These are phyloP conservation scores for Octodon degus DNA, from an alignment of 2,113 vertebrate genomes.

Conservation along the genomic window DNA sequence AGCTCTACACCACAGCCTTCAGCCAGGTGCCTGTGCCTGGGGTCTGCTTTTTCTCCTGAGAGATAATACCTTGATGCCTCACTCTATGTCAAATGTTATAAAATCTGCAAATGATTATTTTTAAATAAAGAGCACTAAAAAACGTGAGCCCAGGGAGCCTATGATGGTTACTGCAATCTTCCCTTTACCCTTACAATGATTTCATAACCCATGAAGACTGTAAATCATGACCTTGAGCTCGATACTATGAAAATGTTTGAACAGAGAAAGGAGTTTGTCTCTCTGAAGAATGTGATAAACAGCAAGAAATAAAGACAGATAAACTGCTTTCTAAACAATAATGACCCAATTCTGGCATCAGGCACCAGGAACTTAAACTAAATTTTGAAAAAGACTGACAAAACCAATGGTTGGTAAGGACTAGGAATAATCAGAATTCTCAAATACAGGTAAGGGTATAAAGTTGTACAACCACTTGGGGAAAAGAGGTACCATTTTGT, in stretches of 20 bases:
- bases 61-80: not conserved
- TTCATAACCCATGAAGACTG: not conserved
- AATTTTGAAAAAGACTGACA: not conserved
- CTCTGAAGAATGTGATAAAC: not conserved
- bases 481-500: not conserved
- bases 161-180: not conserved
- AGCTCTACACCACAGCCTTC: not conserved
- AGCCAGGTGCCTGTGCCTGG: conserved; percentile 21
- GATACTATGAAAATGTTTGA: not conserved
- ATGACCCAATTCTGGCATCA: not conserved
- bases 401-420: not conserved
- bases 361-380: not conserved
- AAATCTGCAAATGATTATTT: not conserved
- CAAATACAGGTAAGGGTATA: not conserved
- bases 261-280: not conserved
- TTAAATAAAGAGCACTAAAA: not conserved
- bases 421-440: not conserved
- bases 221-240: not conserved
- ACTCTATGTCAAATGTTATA: not conserved
- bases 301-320: conserved; percentile 36
- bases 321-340: not conserved
- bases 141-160: not conserved
- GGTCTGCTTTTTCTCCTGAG: conserved; percentile 34
- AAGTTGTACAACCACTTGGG: not conserved
- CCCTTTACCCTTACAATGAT: not conserved